These are phyloP conservation scores for Ahaetulla prasina DNA, from an alignment of 2,113 vertebrate species.

Conservation along the genomic window DNA sequence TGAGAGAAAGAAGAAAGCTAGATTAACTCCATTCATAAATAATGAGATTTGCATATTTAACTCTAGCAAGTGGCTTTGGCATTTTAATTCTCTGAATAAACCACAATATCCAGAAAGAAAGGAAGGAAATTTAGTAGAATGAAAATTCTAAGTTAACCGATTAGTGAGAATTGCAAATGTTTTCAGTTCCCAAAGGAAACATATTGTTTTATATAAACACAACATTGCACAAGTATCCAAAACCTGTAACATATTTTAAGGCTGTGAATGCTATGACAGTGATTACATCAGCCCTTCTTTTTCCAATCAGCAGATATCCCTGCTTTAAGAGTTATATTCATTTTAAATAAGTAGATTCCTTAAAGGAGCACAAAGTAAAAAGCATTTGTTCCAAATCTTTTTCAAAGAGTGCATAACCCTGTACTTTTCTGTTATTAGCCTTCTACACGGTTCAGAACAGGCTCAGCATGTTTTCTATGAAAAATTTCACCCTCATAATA, in stretches of 20 bases:
- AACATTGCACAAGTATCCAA: not conserved
- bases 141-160: not conserved
- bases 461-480: not conserved
- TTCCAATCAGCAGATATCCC: not conserved
- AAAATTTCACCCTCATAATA: not conserved
- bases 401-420: not conserved
- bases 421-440: not conserved
- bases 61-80: not conserved
- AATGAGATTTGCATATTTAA: constrained; percentile 9
- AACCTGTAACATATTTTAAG: not conserved
- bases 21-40: constrained; percentile 3
- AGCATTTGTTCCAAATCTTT: not conserved
- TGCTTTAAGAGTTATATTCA: not conserved
- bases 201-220: not conserved
- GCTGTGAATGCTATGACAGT: not conserved
- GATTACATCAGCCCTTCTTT: not conserved
- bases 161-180: not conserved
- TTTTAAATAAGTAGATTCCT: not conserved
- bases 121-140: not conserved
- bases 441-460: not conserved
- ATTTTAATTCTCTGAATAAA: not conserved
- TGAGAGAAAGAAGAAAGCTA: not conserved
- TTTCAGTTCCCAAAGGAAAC: not conserved
- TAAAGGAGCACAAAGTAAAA: not conserved
- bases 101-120: not conserved